Conservation (phyloP, 2,113 vertebrate genomes). For the Bombycilla garrulus region DNA sequence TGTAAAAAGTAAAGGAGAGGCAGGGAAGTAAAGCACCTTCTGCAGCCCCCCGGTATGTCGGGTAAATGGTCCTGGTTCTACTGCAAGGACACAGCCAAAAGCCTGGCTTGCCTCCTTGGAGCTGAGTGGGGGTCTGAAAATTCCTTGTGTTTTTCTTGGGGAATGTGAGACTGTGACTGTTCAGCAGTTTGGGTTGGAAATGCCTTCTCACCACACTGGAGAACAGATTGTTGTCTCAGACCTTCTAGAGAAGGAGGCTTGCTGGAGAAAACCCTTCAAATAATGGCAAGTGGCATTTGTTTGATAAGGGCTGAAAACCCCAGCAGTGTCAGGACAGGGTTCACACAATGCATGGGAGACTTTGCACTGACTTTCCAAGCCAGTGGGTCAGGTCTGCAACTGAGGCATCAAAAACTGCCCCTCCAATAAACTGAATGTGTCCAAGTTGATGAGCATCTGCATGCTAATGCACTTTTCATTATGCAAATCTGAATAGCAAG, state of each 20-base stretch:
- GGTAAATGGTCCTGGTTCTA: neutral
- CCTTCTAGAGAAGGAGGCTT: neutral
- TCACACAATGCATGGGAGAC: neutral
- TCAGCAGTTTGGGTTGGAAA: neutral
- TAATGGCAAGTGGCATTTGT: neutral
- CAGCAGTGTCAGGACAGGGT: neutral
- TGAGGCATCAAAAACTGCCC: neutral
- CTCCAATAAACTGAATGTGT: neutral
- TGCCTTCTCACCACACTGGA: neutral
- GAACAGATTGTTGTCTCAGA: neutral
- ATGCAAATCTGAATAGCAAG: neutral
- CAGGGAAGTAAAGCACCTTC: neutral
- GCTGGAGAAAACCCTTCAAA: neutral
- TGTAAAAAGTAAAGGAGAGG: neutral
- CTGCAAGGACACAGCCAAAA: neutral
- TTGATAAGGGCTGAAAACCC: neutral
- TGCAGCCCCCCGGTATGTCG: neutral
- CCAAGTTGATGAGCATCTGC: neutral
- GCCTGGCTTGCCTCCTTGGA: neutral
- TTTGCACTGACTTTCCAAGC: neutral
- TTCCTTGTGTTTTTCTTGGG: rapidly evolving
- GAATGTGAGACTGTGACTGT: too few relatives aligned
- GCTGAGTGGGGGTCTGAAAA: neutral
- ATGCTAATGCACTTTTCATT: neutral
- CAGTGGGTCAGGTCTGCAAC: neutral